Base-by-base conservation (phyloP, 2,113 vertebrate genomes). In the Solenodon paradoxus region DNA sequence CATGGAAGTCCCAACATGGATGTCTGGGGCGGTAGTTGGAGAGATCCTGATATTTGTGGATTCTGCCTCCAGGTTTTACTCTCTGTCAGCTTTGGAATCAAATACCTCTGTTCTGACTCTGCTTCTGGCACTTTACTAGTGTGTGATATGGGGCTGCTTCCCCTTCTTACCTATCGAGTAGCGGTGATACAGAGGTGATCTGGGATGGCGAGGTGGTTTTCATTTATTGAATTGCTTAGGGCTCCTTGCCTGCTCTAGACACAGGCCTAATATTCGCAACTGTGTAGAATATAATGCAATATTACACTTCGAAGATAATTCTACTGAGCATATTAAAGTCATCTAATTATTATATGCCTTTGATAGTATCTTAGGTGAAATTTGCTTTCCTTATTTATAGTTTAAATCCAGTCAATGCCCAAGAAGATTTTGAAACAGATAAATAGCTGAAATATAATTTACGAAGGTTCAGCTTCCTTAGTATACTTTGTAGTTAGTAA, bases 391-490 rank as follows among this genome's bases (percentile, higher is more conserved):
- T 89, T 86, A 42, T 49, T 86, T 59, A 82, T 40, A 86, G 20
- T 66, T 92, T 75, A 93, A 74, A 55, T 2, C 17, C 38, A 83
- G 22, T 40, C 72, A 80, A 19, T 51, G 7, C 17, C 38, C 66
- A 64, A 45, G 66, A 79, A 92, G 7, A 0, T 90, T 95, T 96
- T 38, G 30, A 57, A 78, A 87, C 26, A 71, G 28, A 51, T 61
- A 84, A 63, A 57, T 71, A 86, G 77, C 47, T 51, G 49, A 92
- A 94, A 53, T 68, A 42, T 47, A 22, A 83, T 68, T 66, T 38
- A 3, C n/a, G 22, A 84, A 94, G 55, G 78, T 94, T 92, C 38
- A 20, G 45, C 88, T 53, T 7, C 38, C 38, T 90, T 40, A 85
- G 72, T 38, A 85, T 22, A 53, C 35, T 90, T 68, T 45, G 55